These are phyloP conservation scores for Troides oblongomaculatus DNA, from an alignment of 2,888 invertebrate genomes.

Conservation along the genomic window DNA sequence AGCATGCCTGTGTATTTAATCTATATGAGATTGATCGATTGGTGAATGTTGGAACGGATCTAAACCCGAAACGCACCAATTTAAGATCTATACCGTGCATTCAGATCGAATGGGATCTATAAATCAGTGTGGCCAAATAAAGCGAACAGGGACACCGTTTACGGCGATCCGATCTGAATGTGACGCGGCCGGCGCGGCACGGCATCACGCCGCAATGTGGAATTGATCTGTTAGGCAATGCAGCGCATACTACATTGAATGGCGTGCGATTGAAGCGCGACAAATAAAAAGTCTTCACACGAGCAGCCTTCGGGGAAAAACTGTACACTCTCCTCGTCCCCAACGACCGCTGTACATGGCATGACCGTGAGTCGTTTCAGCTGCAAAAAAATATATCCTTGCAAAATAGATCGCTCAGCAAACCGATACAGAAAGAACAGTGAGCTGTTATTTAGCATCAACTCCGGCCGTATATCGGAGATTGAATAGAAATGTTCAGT, in stretches of 20 bases:
- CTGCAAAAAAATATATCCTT: slow-evolving; percentile 13
- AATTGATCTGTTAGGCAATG: slow-evolving; percentile 44
- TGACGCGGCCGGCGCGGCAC: slow-evolving; percentile 48
- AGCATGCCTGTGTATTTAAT: not conserved
- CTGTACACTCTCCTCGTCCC: slow-evolving; percentile 20
- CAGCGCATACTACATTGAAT: slow-evolving; percentile 16
- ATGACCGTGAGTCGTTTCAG: slow-evolving; percentile 8
- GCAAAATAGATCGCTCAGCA: slow-evolving; percentile 25
- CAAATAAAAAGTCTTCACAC: slow-evolving; percentile 25
- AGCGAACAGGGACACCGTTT: slow-evolving; percentile 50
- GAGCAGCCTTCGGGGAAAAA: slow-evolving; percentile 28
- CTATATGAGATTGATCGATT: not conserved
- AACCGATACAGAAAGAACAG: slow-evolving; percentile 15
- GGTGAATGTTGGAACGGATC: slow-evolving; percentile 39
- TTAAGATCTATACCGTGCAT: slow-evolving; percentile 66
- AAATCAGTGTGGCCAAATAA: slow-evolving; percentile 67
- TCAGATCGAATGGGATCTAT: slow-evolving; percentile 67
- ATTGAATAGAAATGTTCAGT: slow-evolving; percentile 17
- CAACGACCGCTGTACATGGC: slow-evolving; percentile 23
- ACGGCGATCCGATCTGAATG: slow-evolving; percentile 47
- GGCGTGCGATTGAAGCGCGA: slow-evolving; percentile 25
- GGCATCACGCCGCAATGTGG: slow-evolving; percentile 40
- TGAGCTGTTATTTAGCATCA: slow-evolving; percentile 20
- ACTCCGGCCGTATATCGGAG: not conserved
- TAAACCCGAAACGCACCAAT: slow-evolving; percentile 38